Evolutionary conservation across 2,797 vertebrate genomes (phyloP).

Genomic region (Rhodeus uyekii): DNA sequence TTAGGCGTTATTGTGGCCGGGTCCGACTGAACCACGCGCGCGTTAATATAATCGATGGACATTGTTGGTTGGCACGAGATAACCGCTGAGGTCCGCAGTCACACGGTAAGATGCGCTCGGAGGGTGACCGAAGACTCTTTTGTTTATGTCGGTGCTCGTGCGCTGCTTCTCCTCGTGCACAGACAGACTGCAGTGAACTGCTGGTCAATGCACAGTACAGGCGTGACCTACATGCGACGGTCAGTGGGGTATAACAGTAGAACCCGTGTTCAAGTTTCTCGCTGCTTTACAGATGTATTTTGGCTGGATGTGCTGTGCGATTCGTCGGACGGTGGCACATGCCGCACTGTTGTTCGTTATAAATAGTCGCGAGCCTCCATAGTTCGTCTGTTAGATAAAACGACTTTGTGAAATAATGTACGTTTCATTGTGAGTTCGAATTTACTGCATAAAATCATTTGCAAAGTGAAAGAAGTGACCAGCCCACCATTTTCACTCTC

Average conservation of each 20-base stretch:
- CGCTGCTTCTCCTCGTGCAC: not conserved
- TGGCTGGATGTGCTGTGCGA: not conserved
- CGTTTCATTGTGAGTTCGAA: not conserved
- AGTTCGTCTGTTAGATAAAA: not conserved
- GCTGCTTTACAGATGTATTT: not conserved
- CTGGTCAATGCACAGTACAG: too few species aligned
- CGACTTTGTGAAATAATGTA: not conserved
- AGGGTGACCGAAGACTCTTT: conserved; percentile 3
- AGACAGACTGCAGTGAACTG: not conserved
- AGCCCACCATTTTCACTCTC: not conserved
- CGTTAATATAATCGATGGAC: conserved; percentile 20
- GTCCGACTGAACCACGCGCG: conserved; percentile 25
- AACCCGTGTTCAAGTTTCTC: not conserved
- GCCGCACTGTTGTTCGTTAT: not conserved
- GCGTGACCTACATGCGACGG: not conserved
- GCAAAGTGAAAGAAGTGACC: not conserved
- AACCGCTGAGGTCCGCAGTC: conserved; percentile 16
- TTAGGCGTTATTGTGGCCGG: conserved; percentile 58
- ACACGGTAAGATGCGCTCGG: conserved; percentile 47
- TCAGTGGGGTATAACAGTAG: not conserved
- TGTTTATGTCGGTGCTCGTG: conserved; percentile 39
- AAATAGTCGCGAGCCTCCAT: not conserved
- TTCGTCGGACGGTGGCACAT: not conserved
- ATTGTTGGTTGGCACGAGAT: conserved; percentile 24
- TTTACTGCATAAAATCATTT: not conserved